Base-by-base conservation (phyloP, 2,797 vertebrate genomes). In the Paedocypris micromegethes region DNA sequence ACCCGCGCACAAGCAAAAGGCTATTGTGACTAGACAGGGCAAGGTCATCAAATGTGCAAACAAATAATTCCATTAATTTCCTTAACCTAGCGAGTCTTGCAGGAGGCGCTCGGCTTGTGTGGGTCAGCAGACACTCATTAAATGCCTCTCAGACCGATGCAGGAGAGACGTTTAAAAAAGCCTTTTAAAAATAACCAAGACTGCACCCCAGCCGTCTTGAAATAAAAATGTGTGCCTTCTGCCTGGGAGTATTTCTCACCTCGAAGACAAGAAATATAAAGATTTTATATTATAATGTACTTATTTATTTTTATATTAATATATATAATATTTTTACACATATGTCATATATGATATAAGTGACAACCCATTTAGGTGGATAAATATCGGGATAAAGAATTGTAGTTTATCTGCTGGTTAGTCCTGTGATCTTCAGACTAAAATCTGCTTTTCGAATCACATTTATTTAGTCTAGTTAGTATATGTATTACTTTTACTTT, bases 201-300 rank as follows among this genome's bases (percentile, higher is more conserved):
- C 88, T 93, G 93, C 92, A 92, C 92, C 83, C 83, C 87, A 92
- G 90, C 94, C 93, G 94, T 23, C 23, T 23, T 23, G 23, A 23
- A 23, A 23, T 23, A 23, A 23, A 92, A 94, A 94, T 93, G 92
- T 88, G 93, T 23, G 23, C 23, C 23, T 23, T 93, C 91, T 81
- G 79, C 87, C 88, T 57, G 23, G 53, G 58, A 51, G 87, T 87
- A 83, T 87, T 88, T 84, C 55, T 71, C 43, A 6, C 50, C 65
- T 69, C 23, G 43, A 63, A 63, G 44, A 57, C 43, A 57, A 81
- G 86, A 86, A 23, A 23, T 23, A 23, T 23, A 23, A 23, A 23
- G 23, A 23, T 23, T 23, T 23, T 23, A 23, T 23, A 23, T 23
- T 23, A 23, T 1, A 1, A 23, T 23, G 23, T 23, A 23, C 23